Evolutionary conservation across 2,888 invertebrate genomes (phyloP).

Genomic region (Pandemis corylana): DNA sequence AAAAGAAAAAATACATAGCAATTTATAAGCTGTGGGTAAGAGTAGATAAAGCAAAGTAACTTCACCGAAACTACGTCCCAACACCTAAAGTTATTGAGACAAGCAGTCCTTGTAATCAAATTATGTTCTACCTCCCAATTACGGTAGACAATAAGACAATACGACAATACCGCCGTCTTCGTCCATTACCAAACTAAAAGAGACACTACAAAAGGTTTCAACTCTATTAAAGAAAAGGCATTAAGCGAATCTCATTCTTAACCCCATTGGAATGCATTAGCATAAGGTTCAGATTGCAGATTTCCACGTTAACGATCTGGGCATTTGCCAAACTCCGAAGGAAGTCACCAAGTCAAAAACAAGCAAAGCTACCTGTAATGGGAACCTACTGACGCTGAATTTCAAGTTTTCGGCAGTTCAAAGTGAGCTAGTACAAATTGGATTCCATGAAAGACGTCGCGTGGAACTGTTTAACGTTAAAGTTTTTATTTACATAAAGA

Average conservation of each 20-base stretch:
- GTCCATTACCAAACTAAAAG: conserved; percentile 23
- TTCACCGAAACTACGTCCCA: conserved; percentile 20
- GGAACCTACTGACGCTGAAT: conserved; percentile 1
- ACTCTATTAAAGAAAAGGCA: conserved; percentile 3
- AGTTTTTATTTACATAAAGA: no score
- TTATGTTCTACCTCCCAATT: conserved; percentile 32
- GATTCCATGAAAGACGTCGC: background rate
- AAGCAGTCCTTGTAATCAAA: conserved; percentile 29
- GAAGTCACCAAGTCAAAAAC: conserved; percentile 28
- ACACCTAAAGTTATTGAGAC: conserved; percentile 32
- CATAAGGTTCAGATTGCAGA: conserved; percentile 19
- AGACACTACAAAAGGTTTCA: conserved; percentile 22
- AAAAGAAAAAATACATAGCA: no score
- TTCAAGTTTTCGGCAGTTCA: conserved; percentile 15
- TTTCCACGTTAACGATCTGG: conserved; percentile 24
- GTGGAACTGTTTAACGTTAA: conserved; percentile 15
- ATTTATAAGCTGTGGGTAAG: background rate
- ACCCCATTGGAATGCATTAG: conserved; percentile 21
- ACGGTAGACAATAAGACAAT: conserved; percentile 25
- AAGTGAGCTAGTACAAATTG: background rate
- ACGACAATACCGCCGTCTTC: conserved; percentile 4
- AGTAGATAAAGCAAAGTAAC: conserved; percentile 7
- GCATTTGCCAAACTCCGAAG: conserved; percentile 23
- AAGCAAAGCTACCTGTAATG: conserved; percentile 33
- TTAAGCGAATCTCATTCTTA: conserved; percentile 1